Evolutionary conservation across 2,888 invertebrate species (phyloP).

Genomic region (Gerosis bhagava): DNA sequence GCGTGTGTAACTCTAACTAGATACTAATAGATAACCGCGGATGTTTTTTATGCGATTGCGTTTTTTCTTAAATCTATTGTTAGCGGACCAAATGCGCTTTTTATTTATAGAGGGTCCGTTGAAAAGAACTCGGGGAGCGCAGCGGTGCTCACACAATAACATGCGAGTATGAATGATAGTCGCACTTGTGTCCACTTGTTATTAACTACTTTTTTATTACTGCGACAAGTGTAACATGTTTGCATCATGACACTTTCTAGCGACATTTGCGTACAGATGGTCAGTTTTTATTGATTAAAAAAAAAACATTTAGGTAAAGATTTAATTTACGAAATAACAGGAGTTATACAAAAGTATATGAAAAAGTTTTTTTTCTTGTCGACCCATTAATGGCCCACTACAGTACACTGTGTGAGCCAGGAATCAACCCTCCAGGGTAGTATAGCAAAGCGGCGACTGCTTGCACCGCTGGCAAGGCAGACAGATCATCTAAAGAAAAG

Average conservation of each 20-base stretch:
- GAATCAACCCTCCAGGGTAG: too few relatives aligned
- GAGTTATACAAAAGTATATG: too few relatives aligned
- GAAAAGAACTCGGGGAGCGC: slow-evolving; percentile 44
- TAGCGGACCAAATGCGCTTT: slow-evolving; percentile 71
- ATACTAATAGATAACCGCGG: slow-evolving; percentile 81
- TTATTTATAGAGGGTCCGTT: slow-evolving; percentile 68
- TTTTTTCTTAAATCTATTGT: slow-evolving; percentile 75
- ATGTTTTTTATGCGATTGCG: slow-evolving; percentile 74
- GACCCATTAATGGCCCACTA: too few relatives aligned
- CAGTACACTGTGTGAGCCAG: too few relatives aligned
- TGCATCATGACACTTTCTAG: slow-evolving; percentile 18
- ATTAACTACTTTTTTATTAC: slow-evolving; percentile 66
- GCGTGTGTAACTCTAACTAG: slow-evolving; percentile 76
- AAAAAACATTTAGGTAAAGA: too few relatives aligned
- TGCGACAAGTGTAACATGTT: slow-evolving; percentile 51
- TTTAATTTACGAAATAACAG: too few relatives aligned
- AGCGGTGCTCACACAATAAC: slow-evolving; percentile 36
- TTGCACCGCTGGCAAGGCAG: too few relatives aligned
- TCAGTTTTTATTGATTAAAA: too few relatives aligned
- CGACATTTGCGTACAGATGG: too few relatives aligned
- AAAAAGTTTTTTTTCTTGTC: too few relatives aligned
- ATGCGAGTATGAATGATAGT: slow-evolving; percentile 65
- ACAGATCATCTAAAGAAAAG: too few relatives aligned
- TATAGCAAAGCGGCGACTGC: too few relatives aligned
- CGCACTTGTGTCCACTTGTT: slow-evolving; percentile 75